These are phyloP conservation scores for Hycleus phaleratus DNA, from an alignment of 1,140 invertebrate genomes.

Conservation along the genomic window DNA sequence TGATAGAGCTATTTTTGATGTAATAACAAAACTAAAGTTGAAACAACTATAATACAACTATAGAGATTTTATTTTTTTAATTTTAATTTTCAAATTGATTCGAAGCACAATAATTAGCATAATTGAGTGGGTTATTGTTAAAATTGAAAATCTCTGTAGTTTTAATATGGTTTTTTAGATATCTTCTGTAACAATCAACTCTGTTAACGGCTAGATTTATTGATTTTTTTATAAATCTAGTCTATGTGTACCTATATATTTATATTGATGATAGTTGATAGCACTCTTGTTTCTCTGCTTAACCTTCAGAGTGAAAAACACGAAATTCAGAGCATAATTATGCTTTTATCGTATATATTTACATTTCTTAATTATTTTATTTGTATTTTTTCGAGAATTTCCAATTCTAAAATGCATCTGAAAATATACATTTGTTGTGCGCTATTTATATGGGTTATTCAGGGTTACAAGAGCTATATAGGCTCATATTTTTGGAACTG, in stretches of 20 bases:
- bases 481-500: conserved; percentile 32
- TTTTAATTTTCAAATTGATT: conserved; percentile 5
- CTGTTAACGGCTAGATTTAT: conserved; percentile 15
- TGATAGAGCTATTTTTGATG: conserved; percentile 38
- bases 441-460: conserved; percentile 36
- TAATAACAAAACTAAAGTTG: neutral
- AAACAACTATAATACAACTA: neutral
- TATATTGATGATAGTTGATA: conserved; percentile 18
- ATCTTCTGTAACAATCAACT: conserved; percentile 32
- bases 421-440: conserved; percentile 30
- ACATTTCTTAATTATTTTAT: conserved; percentile 23
- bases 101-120: neutral
- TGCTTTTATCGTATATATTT: conserved; percentile 28
- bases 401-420: conserved; percentile 14
- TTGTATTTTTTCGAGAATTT: conserved; percentile 13
- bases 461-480: conserved; percentile 39
- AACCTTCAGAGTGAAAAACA: conserved; percentile 18
- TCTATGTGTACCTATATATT: conserved; percentile 20
- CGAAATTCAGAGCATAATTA: conserved; percentile 4
- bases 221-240: neutral
- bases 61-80: neutral
- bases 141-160: too few relatives aligned
- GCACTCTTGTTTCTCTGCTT: conserved; percentile 39
- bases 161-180: neutral
- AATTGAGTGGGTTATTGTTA: too few relatives aligned